Evolutionary conservation across 2,113 vertebrate species (phyloP).

Genomic region (Gambusia affinis): DNA sequence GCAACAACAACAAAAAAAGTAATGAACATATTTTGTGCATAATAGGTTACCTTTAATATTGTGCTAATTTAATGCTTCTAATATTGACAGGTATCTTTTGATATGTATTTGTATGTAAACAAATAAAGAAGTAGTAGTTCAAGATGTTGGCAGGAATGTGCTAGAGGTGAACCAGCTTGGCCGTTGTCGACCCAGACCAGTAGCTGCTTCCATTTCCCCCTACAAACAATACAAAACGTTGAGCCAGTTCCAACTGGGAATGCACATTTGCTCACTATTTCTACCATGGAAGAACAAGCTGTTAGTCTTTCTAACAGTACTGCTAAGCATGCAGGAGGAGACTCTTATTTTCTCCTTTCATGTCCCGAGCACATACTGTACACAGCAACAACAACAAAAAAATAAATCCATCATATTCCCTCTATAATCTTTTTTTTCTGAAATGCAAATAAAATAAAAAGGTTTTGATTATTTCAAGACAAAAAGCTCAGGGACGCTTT

Average conservation of each 20-base stretch:
- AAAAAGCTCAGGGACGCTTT: neutral
- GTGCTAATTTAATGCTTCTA: too few species aligned
- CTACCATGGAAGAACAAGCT: neutral
- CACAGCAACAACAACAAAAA: neutral
- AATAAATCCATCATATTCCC: neutral
- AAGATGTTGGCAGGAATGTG: too few species aligned
- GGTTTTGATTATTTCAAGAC: neutral
- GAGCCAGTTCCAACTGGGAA: neutral
- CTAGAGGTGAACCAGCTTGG: too few species aligned
- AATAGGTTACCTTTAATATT: too few species aligned
- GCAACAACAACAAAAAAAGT: too few species aligned
- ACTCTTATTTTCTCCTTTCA: too few species aligned
- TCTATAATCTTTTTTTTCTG: neutral
- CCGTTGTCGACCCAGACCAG: too few species aligned
- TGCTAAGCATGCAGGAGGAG: neutral
- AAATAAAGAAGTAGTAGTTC: too few species aligned
- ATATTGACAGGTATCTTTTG: too few species aligned
- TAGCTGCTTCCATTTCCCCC: neutral
- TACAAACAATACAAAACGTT: neutral
- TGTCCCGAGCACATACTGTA: too few species aligned
- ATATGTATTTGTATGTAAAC: too few species aligned
- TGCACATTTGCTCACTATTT: neutral
- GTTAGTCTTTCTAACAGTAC: neutral
- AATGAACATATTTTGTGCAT: too few species aligned
- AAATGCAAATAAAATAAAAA: neutral